Evolutionary conservation across 2,113 vertebrate species (phyloP), one percentile per base, ranked within the genome.

Genomic region (Capreolus pygargus): DNA sequence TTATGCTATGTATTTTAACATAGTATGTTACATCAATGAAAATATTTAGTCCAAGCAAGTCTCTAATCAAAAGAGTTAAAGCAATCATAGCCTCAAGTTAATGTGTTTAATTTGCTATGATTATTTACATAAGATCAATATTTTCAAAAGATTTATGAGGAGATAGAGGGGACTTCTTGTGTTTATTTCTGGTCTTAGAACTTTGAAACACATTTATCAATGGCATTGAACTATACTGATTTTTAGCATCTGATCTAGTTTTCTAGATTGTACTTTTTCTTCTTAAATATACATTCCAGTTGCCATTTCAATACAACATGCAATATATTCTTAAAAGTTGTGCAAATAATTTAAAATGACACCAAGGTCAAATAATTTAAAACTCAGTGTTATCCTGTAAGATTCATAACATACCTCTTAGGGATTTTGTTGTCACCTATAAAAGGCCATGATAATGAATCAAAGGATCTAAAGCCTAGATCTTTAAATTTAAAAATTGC

Each of bases 41-140:
- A 92, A 25, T 78, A 90, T 16, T 50, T 58, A 95, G 30, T n/a
- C 58, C 79, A 97, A 97, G 74, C 4, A 50, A 60, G 28, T 90
- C 45, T 98, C 50, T 78, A 95, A n/a, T 90, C 45, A 95, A 76
- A 89, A 97, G 95, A 97, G 28, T 98, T 98, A 98, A 98, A 97
- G 95, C 5, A 97, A 96, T 94, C 57, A 91, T 43, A 95, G 55
- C 30, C 89, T 95, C n/a, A 90, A 98, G 74, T 17, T 97, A 97
- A 97, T 98, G 98, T 97, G n/a, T 98, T 97, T 95, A 95, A 97
- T 74, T 97, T 89, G 25, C 19, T 94, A 47, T 89, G 58, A 96
- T 50, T 70, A 95, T 98, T 98, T 96, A 96, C 11, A 67, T 27
- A 79, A 86, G 82, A 85, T 74, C 1, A 19, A 61, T 7, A 36